These are phyloP conservation scores for Hesperophylax magnus DNA, from an alignment of 1,140 invertebrate genomes.

Conservation along the genomic window DNA sequence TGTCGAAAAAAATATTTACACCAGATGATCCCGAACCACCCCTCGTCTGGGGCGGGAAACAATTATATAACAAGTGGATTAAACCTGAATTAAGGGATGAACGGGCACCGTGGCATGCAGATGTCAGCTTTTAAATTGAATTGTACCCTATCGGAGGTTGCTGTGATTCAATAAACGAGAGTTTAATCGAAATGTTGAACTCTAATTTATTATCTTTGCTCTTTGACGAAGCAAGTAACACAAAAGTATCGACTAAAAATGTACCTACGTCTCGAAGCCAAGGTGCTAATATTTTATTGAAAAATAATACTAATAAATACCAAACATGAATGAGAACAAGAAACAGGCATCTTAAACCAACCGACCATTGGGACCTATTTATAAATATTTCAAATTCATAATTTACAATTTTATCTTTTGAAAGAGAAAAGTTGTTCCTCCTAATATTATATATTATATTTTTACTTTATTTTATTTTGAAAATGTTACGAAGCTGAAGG, in stretches of 20 bases:
- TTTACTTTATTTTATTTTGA: background rate
- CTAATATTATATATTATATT: too few species aligned
- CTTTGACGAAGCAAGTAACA: background rate
- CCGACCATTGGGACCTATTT: too few species aligned
- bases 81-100: slow-evolving; percentile 27
- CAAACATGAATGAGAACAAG: too few species aligned
- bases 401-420: too few species aligned
- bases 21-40: background rate
- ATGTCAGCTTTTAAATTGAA: slow-evolving; percentile 21
- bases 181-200: background rate
- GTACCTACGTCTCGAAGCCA: background rate
- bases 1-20: slow-evolving; percentile 13
- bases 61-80: slow-evolving; percentile 28
- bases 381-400: too few species aligned
- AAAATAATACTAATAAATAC: too few species aligned
- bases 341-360: too few species aligned
- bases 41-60: background rate
- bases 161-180: background rate
- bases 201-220: background rate
- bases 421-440: too few species aligned
- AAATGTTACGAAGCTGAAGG: background rate
- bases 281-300: background rate
- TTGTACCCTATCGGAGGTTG: too few species aligned
- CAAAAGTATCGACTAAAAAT: background rate
- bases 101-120: slow-evolving; percentile 1